Evolutionary conservation across 35 echinoderm and acorn worm species (phyloP).

Genomic region (Acanthaster planci): DNA sequence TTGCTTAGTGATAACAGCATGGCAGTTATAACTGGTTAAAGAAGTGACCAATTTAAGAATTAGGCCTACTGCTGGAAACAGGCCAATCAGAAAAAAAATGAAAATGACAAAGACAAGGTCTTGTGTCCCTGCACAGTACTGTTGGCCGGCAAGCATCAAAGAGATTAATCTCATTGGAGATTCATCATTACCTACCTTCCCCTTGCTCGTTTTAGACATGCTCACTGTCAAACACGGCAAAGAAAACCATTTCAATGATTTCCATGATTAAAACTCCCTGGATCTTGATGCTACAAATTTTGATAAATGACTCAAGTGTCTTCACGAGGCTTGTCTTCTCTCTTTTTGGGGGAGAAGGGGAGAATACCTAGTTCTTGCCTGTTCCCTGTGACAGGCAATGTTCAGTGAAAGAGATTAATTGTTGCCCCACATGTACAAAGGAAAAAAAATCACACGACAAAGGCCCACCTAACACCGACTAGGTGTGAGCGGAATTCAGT

Average conservation of each 20-base stretch:
- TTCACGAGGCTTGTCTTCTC: constrained; percentile 1
- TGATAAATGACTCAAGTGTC: constrained; percentile 18
- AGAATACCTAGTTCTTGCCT: neutral
- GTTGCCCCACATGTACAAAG: neutral
- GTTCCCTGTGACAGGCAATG: neutral
- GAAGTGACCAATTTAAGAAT: constrained; percentile 1
- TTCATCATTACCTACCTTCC: neutral
- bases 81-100: neutral
- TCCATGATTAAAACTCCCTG: constrained; percentile 1
- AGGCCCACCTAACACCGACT: neutral
- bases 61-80: constrained; percentile 1
- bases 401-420: constrained; percentile 29
- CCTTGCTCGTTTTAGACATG: neutral
- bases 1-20: too few species aligned
- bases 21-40: neutral
- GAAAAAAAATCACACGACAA: neutral
- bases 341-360: neutral
- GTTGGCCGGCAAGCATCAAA: neutral
- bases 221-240: neutral
- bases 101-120: constrained; percentile 17
- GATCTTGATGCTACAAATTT: neutral
- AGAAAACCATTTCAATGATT: neutral
- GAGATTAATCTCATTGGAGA: constrained; percentile 11
- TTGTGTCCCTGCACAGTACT: neutral
- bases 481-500: constrained; percentile 1